These are phyloP conservation scores for Melikaiella ostensackeni DNA, from an alignment of 2,888 invertebrate species.

Conservation along the genomic window DNA sequence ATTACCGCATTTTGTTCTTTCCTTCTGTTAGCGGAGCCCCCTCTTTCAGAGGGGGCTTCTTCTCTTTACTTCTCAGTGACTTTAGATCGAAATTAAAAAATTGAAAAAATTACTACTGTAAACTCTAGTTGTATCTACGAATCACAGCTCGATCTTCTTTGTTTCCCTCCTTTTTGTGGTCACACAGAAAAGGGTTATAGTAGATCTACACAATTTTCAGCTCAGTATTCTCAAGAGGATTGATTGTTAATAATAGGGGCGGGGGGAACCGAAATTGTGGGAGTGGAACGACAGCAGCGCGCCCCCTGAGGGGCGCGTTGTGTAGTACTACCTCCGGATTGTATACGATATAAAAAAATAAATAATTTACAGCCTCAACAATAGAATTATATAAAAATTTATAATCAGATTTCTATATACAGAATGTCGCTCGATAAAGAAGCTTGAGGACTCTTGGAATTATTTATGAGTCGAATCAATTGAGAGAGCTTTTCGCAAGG, in stretches of 20 bases:
- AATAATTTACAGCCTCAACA: constrained; percentile 66
- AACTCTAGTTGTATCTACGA: constrained; percentile 3
- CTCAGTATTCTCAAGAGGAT: constrained; percentile 62
- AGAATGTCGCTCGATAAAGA: constrained; percentile 35
- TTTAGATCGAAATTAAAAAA: background rate
- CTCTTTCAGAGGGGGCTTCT: background rate
- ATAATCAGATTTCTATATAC: constrained; percentile 49
- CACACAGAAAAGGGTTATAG: constrained; percentile 55
- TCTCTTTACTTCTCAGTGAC: background rate
- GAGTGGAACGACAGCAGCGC: constrained; percentile 40
- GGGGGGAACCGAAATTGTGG: constrained; percentile 46
- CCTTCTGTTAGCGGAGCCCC: constrained; percentile 36
- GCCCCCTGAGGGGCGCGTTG: constrained; percentile 54
- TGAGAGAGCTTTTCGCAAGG: background rate
- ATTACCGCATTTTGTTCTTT: constrained; percentile 10
- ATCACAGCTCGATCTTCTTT: constrained; percentile 37
- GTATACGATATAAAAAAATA: constrained; percentile 70
- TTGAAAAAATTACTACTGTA: constrained; percentile 35
- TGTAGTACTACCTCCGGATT: constrained; percentile 49
- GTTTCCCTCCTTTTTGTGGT: constrained; percentile 30
- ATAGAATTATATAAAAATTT: constrained; percentile 65
- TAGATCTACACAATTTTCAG: constrained; percentile 51
- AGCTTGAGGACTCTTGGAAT: constrained; percentile 28
- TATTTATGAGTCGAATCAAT: background rate
- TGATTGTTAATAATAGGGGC: constrained; percentile 38